A percentile compares a stretch with the other conserved stretches of the same genome.
Conservation (phyloP, 2,888 invertebrate species). For the Fissipunctia ypsillon region DNA sequence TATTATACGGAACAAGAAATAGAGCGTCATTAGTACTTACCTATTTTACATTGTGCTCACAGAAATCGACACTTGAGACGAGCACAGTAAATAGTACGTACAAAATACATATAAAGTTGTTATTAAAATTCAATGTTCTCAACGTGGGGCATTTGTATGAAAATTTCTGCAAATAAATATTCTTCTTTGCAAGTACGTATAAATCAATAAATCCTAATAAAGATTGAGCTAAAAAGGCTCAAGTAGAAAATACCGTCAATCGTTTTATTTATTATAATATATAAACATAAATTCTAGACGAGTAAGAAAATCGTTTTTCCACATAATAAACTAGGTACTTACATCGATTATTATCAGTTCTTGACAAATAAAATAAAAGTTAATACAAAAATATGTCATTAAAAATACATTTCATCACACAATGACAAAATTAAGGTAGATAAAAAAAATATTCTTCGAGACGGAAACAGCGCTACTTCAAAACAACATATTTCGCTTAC, state of each 20-base stretch:
- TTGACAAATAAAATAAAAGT: neutral
- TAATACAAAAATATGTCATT: neutral
- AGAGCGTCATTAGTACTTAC: neutral
- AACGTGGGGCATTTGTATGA: neutral
- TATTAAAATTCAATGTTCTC: constrained; percentile 7
- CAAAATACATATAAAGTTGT: neutral
- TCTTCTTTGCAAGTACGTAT: neutral
- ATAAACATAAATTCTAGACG: neutral
- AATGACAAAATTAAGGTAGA: neutral
- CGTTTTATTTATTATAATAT: neutral
- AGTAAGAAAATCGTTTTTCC: neutral
- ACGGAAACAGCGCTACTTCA: constrained; percentile 6
- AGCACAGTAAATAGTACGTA: neutral
- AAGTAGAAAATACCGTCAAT: neutral
- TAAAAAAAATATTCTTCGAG: neutral
- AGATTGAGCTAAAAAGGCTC: neutral
- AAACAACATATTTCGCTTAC: constrained; percentile 39
- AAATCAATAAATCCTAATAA: neutral
- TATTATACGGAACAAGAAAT: constrained; percentile 4
- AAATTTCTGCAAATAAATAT: constrained; percentile 1
- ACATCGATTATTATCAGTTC: constrained; percentile 12
- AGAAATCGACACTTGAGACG: neutral
- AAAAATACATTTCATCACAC: neutral
- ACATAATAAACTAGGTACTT: neutral
- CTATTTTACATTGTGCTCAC: constrained; percentile 8